Evolutionary conservation across 2,113 vertebrate genomes (phyloP).

Genomic region (Anguilla japonica): DNA sequence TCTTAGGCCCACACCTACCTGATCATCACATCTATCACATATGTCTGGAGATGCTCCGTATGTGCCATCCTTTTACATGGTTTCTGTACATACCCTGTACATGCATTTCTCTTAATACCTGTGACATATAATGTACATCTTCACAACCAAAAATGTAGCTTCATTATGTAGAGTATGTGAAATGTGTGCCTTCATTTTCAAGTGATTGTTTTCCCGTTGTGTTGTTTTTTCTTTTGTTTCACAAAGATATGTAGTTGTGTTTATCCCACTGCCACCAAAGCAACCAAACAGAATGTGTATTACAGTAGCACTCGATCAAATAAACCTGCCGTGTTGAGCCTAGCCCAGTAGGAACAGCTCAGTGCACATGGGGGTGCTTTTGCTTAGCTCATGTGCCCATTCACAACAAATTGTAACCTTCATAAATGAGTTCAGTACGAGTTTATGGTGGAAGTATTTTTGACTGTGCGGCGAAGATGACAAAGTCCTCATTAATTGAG

Average conservation of each 20-base stretch:
- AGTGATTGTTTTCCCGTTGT: neutral
- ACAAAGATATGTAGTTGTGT: neutral
- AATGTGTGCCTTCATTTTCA: neutral
- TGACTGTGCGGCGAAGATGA: constrained; percentile 42
- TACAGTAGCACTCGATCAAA: neutral
- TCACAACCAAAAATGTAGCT: neutral
- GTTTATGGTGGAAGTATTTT: too few species aligned
- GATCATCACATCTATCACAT: neutral
- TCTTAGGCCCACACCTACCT: constrained; percentile 13
- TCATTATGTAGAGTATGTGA: neutral
- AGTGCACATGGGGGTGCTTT: neutral
- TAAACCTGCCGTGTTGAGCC: neutral
- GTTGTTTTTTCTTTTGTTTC: neutral
- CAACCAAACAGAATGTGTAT: neutral
- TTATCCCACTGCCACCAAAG: neutral
- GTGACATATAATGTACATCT: neutral
- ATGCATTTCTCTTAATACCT: neutral
- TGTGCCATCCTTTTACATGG: neutral
- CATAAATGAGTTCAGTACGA: neutral
- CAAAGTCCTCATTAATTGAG: constrained; percentile 46
- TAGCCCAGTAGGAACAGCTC: neutral
- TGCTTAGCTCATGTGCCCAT: neutral
- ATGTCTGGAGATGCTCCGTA: neutral
- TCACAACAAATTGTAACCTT: neutral
- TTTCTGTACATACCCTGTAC: neutral